These are phyloP conservation scores for Pseudochromis fuscus DNA, from an alignment of 2,797 vertebrate genomes.

Conservation along the genomic window DNA sequence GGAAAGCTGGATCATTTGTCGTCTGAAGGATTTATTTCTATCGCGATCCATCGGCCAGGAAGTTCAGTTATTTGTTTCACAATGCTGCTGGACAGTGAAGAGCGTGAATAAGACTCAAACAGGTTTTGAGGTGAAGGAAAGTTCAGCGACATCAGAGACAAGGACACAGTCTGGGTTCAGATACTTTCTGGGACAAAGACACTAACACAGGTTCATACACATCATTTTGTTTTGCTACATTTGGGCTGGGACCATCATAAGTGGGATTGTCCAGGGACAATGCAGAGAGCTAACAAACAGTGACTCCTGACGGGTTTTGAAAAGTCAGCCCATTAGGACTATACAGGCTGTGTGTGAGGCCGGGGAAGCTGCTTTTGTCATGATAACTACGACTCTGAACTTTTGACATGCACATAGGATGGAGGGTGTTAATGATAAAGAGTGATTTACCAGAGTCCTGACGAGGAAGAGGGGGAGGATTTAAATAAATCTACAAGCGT, in stretches of 20 bases:
- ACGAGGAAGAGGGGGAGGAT: slow-evolving; percentile 11
- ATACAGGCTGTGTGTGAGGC: slow-evolving; percentile 34
- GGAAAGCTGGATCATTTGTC: slow-evolving; percentile 48
- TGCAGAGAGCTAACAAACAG: slow-evolving; percentile 55
- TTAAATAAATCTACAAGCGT: slow-evolving; percentile 24
- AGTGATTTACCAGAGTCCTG: slow-evolving; percentile 37
- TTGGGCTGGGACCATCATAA: slow-evolving; percentile 36
- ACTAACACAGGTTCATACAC: background rate
- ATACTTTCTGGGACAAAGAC: too few species aligned
- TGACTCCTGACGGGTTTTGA: slow-evolving; percentile 49
- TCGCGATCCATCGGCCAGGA: slow-evolving; percentile 35
- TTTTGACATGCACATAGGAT: slow-evolving; percentile 64
- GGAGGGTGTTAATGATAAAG: slow-evolving; percentile 37
- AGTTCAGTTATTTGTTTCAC: slow-evolving; percentile 47
- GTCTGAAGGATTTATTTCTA: slow-evolving; percentile 26
- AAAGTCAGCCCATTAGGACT: slow-evolving; percentile 40
- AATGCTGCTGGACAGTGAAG: slow-evolving; percentile 43
- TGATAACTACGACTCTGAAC: slow-evolving; percentile 71
- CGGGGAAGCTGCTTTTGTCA: slow-evolving; percentile 69
- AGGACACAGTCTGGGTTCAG: background rate
- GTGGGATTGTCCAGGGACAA: slow-evolving; percentile 51
- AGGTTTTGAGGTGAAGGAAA: slow-evolving; percentile 41
- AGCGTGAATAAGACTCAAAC: slow-evolving; percentile 22
- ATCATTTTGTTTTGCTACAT: slow-evolving; percentile 4
- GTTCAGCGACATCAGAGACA: slow-evolving; percentile 28